phyloP scores from a whole-genome alignment of 2,888 invertebrate genomes.

The Microchrysa polita region DNA sequence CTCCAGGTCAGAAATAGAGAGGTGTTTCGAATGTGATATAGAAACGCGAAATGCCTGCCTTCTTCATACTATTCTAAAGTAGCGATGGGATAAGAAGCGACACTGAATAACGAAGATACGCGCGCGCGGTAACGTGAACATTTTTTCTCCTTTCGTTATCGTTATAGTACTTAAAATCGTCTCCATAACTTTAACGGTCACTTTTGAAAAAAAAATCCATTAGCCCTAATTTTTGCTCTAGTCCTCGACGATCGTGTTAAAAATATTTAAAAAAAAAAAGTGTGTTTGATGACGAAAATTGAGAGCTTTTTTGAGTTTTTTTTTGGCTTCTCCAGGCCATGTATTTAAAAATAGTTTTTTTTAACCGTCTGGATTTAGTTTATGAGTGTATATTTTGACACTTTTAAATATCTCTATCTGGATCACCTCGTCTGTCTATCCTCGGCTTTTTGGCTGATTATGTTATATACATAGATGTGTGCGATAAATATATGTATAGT shows the following conservation, averaged over 20 bases:
- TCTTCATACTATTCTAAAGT: conserved; percentile 48
- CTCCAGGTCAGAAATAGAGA: conserved; percentile 58
- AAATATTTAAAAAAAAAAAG: conserved; percentile 42
- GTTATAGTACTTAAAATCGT: background rate
- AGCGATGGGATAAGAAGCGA: conserved; percentile 48
- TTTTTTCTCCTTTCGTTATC: background rate
- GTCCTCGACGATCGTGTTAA: conserved; percentile 29
- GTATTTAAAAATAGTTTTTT: conserved; percentile 51
- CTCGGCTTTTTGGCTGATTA: conserved; percentile 3
- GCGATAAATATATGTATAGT: conserved; percentile 40
- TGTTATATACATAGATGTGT: conserved; percentile 13
- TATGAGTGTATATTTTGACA: conserved; percentile 42
- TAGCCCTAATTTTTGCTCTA: too few species aligned
- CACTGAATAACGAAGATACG: conserved; percentile 44
- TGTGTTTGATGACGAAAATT: conserved; percentile 5
- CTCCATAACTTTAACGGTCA: background rate
- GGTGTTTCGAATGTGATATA: conserved; percentile 56
- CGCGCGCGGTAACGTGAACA: conserved; percentile 45
- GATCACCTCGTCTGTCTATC: conserved; percentile 31
- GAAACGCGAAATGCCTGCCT: conserved; percentile 46
- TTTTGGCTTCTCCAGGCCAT: conserved; percentile 50
- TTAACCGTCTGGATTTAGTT: conserved; percentile 50
- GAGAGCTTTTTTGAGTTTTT: conserved; percentile 32
- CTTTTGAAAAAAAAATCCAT: background rate
- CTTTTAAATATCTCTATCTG: conserved; percentile 41